Evolutionary conservation across 2,113 vertebrate species (phyloP).

Genomic region (Edolisoma coerulescens): DNA sequence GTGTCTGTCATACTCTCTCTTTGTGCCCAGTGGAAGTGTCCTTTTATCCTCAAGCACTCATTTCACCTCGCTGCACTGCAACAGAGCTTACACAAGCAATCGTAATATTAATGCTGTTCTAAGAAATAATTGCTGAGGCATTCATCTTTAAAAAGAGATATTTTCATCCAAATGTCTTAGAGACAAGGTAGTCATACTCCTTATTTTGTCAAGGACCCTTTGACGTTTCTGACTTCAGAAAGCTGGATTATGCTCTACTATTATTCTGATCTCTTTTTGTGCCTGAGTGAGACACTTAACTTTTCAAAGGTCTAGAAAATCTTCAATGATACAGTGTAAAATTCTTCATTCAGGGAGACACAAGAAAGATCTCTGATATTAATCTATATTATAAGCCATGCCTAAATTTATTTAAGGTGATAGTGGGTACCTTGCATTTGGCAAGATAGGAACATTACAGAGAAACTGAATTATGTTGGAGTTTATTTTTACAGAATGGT

Average conservation of each 20-base stretch:
- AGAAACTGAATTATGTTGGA: fast-evolving
- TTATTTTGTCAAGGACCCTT: neutral
- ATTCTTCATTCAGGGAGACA: neutral
- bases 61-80: neutral
- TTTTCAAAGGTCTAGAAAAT: neutral
- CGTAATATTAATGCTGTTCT: neutral
- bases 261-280: neutral
- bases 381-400: neutral
- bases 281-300: neutral
- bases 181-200: neutral
- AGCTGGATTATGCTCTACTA: neutral
- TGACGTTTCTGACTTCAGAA: neutral
- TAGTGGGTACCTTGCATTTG: neutral
- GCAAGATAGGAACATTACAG: neutral
- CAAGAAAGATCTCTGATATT: neutral
- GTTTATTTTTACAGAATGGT: neutral
- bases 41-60: neutral
- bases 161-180: neutral
- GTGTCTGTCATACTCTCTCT: neutral
- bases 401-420: neutral
- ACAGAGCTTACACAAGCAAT: neutral
- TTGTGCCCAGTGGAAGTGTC: neutral
- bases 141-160: neutral
- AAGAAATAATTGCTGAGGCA: neutral
- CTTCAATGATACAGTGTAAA: neutral